Base-by-base conservation (phyloP, 1,140 invertebrate species). In the Spodoptera frugiperda region DNA sequence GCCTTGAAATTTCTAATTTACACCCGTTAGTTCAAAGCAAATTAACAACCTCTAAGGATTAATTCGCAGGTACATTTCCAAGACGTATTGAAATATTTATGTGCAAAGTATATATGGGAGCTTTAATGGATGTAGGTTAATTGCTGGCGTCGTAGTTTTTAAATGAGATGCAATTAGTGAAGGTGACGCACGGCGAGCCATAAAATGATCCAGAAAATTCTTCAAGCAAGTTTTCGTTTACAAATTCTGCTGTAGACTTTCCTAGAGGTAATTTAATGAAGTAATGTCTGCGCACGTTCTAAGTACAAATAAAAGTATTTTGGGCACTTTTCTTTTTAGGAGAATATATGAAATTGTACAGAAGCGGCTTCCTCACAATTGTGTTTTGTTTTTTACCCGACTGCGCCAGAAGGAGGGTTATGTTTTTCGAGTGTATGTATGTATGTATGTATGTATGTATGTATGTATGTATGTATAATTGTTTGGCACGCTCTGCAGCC, bases 141-240 rank as follows among this genome's bases (percentile, higher is more conserved):
- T 89, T 91, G 88, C 85, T 78, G 83, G 78, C 78, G 83, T 70
- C 81, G 80, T 81, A 79, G 79, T 81, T 84, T 90, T 87, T 89
- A 88, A 92, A 91, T 89, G 88, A 90, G 87, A 87, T 84, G 90
- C 87, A 91, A 91, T 92, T 92, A 91, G 90, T 88, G 81, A 70
- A 87, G 85, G 84, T 86, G 78, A 80, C 82, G 83, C 63, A 11
- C 82, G 76, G 76, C 80, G 73, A 81, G 70, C 84, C 78, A 77
- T 81, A 76, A 85, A 89, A 86, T 84, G 82, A 84, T 79, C 80
- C 48, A 75, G 55, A 19, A 59, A 73, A 61, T 71, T 55, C 44
- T 65, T 44, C 2, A 63, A 12, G 39, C 49, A 71, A n/a, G n/a
- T n/a, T n/a, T n/a, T n/a, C n/a, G n/a, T 44, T 55, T 14, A 44